A percentile compares a stretch with the other conserved stretches of the same genome.
phyloP scores from a whole-genome alignment of 2,113 vertebrate genomes.

The Bettongia penicillata region DNA sequence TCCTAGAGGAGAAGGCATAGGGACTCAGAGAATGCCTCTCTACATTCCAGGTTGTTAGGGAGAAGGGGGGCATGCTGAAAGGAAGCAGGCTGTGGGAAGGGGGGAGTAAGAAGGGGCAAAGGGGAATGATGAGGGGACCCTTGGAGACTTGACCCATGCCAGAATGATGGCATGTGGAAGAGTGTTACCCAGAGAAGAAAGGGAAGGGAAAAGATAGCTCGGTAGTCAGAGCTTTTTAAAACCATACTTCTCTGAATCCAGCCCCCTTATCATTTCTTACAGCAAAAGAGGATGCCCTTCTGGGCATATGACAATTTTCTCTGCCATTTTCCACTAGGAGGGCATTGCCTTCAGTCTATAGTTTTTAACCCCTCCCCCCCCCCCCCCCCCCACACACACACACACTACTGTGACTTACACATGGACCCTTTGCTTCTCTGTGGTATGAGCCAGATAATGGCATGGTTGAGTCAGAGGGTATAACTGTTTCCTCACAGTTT shows the following conservation, averaged over 20 bases:
- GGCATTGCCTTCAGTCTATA: not conserved
- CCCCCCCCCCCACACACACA: too few relatives aligned
- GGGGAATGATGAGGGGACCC: not conserved
- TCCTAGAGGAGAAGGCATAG: not conserved
- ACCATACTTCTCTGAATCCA: not conserved
- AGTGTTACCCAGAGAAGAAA: not conserved
- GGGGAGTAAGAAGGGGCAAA: not conserved
- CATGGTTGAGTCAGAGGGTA: not conserved
- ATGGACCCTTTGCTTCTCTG: not conserved
- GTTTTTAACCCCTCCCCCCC: not conserved
- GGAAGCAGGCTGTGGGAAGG: not conserved
- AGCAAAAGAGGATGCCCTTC: not conserved
- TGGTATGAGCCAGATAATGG: not conserved
- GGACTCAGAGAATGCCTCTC: not conserved
- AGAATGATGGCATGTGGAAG: not conserved
- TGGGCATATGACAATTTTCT: not conserved
- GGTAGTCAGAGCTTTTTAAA: not conserved
- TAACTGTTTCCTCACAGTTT: not conserved
- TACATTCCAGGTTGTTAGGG: not conserved
- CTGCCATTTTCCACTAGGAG: not conserved
- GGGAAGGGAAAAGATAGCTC: not conserved
- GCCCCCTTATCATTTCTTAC: not conserved
- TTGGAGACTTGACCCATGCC: not conserved
- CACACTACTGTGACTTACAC: not conserved
- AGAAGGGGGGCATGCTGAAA: not conserved